phyloP scores from a whole-genome alignment of 2,797 vertebrate species.

The Tarsius wallacei region DNA sequence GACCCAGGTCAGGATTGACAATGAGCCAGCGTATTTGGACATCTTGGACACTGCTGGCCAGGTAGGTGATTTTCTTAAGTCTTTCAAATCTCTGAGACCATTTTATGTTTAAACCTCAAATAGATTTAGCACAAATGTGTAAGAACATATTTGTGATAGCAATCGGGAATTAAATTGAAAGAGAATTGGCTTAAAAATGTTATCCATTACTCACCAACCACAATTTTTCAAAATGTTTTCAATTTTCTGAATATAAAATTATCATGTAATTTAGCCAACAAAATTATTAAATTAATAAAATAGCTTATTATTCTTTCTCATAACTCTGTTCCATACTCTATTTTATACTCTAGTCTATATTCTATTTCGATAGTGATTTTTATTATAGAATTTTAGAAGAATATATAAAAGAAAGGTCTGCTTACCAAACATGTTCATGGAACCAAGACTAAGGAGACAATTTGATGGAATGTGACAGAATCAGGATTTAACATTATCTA shows the following conservation, averaged over 20 bases:
- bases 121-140: background rate
- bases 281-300: conserved; percentile 38
- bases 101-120: background rate
- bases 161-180: background rate
- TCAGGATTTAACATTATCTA: background rate
- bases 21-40: conserved; percentile 90
- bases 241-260: conserved; percentile 15
- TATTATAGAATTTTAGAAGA: background rate
- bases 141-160: conserved; percentile 6
- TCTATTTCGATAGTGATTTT: background rate
- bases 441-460: background rate
- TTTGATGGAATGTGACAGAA: background rate
- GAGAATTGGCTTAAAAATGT: background rate
- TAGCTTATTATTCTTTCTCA: background rate
- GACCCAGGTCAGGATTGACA: conserved; percentile 91
- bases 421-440: background rate
- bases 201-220: conserved; percentile 17
- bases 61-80: conserved; percentile 79
- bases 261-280: background rate
- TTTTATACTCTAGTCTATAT: background rate
- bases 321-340: background rate
- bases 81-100: background rate
- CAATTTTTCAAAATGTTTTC: conserved; percentile 12
- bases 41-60: conserved; percentile 92
- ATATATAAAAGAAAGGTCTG: background rate